Percentiles rank a stretch among this genome's conserved stretches.
Conservation (phyloP, 2,888 invertebrate species). For the Lamellibrachia satsuma region DNA sequence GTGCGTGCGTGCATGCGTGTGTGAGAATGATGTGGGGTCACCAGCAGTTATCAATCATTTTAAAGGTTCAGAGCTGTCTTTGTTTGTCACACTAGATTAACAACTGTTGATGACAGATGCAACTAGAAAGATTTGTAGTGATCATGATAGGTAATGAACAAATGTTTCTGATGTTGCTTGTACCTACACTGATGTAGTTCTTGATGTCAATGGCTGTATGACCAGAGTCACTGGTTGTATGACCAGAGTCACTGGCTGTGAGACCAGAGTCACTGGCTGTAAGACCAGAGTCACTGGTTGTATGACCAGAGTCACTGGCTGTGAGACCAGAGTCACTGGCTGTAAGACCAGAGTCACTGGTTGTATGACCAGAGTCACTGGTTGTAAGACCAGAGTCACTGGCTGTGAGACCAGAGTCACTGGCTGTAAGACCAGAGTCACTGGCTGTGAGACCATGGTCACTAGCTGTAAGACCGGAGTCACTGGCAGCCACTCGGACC, state of each 20-base stretch:
- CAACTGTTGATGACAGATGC: background rate
- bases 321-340: background rate
- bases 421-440: background rate
- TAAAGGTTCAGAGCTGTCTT: background rate
- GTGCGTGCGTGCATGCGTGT: background rate
- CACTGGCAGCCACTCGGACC: background rate
- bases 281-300: background rate
- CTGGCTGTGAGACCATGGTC: background rate
- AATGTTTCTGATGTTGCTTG: background rate
- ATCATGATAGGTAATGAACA: background rate
- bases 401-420: background rate
- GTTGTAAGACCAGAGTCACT: background rate
- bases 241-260: too few relatives aligned
- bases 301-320: background rate
- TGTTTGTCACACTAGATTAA: background rate
- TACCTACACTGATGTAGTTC: background rate
- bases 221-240: background rate
- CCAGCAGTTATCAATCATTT: background rate
- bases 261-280: background rate
- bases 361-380: background rate
- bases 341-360: background rate
- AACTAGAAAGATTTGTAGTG: background rate
- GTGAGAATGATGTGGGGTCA: background rate
- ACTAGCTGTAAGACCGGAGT: background rate
- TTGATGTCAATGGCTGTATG: background rate